These are phyloP conservation scores for Caerostris extrusa DNA, from an alignment of 1,140 invertebrate species.

Conservation along the genomic window DNA sequence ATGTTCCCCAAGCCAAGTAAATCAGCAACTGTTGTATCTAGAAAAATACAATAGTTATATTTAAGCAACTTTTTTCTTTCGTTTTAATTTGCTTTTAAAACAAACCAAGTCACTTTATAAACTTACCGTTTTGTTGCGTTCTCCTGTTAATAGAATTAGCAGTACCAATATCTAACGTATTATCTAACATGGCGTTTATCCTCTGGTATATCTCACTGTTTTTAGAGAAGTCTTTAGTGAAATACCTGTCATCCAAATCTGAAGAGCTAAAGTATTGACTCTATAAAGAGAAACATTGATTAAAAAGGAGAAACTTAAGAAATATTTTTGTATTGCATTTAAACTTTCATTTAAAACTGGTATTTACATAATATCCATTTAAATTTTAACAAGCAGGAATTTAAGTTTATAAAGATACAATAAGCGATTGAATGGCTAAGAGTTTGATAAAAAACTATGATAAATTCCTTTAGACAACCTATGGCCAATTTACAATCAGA, in stretches of 20 bases:
- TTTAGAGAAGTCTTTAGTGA: constrained; percentile 50
- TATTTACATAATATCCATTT: not conserved
- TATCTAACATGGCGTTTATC: constrained; percentile 82
- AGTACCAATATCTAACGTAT: constrained; percentile 80
- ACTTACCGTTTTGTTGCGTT: constrained; percentile 58
- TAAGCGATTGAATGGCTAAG: no score
- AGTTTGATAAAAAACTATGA: no score
- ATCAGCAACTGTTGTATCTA: constrained; percentile 64
- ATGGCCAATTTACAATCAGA: no score
- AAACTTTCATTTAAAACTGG: not conserved
- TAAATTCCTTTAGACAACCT: no score
- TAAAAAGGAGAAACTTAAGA: not conserved
- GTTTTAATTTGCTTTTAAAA: no score
- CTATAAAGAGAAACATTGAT: constrained; percentile 26
- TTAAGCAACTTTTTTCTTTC: not conserved
- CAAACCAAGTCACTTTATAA: not conserved
- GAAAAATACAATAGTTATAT: not conserved
- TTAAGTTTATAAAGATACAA: no score
- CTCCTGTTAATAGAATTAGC: constrained; percentile 72
- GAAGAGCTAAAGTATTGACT: constrained; percentile 44
- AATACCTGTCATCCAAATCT: constrained; percentile 46
- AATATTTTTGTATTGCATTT: not conserved
- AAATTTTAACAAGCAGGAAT: not conserved
- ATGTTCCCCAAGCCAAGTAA: constrained; percentile 59
- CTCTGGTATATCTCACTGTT: constrained; percentile 80